Base-by-base conservation (phyloP, 1,140 invertebrate genomes). In the Hermetia illucens region DNA sequence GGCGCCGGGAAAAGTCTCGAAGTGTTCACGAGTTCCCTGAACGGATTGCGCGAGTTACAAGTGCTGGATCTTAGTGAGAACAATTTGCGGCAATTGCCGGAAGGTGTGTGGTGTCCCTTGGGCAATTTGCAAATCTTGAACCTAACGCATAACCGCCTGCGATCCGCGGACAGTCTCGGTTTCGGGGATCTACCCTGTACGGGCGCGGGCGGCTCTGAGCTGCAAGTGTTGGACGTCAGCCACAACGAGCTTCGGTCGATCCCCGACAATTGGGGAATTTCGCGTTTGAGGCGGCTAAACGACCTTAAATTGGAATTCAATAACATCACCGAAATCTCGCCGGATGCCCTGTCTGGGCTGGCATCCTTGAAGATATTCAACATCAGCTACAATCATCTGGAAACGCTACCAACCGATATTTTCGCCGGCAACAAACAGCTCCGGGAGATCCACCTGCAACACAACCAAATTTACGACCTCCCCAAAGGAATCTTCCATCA, bases 291-390 rank as follows among this genome's bases (percentile, higher is more conserved):
- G 4, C 69, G 77, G 36, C 63, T 89, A n/a, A 72, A 79, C 43
- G 72, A 75, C 38, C 61, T 88, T 2, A 70, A 72, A 41, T 53
- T 89, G 34, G 75, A 86, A 52, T 72, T 82, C 46, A 89, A 89
- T 60, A 71, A 73, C 41, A 72, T 87, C 43, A 67, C 63, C 36
- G 68, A 77, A 25, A 64, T 87, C 24, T 70, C 72, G 1, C 66
- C 70, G 33, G 72, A 75, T 39, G 70, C 79, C 1, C 67, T 87
- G 41, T 65, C 69, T 33, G 75, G 78, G 17, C 65, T 86, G 22
- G 68, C 70, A 4, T 72, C 74, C 38, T 57, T 88, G 39, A 71
- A 74, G 45, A 66, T 79, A 30, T 65, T 88, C n/a, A 86, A 88
- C 55, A 58, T 82, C 40, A 82, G 81, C 2, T 71, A 76, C 51